phyloP scores from a whole-genome alignment of 92 coral and sea anemone species.

The Plumapathes pennacea region DNA sequence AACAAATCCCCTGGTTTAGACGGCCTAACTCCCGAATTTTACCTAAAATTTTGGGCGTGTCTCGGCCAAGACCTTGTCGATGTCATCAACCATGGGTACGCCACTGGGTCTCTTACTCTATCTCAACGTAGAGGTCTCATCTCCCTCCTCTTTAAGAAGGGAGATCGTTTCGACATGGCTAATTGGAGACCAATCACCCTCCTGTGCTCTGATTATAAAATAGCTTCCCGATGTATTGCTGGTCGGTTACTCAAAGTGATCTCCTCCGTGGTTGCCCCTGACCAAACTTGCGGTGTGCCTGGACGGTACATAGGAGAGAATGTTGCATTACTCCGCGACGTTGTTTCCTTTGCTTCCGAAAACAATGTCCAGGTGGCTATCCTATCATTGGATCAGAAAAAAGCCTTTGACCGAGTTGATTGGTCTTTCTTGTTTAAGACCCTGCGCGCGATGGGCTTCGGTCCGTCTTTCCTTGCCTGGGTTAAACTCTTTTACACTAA shows the following conservation, averaged over 20 bases:
- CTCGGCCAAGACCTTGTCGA: neutral
- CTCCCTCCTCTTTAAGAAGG: neutral
- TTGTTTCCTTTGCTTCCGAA: neutral
- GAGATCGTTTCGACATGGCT: too few relatives aligned
- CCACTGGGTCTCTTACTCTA: neutral
- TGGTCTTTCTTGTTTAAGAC: conserved; percentile 28
- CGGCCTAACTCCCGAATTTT: conserved; percentile 21
- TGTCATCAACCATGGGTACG: neutral
- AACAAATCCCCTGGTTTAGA: conserved; percentile 35
- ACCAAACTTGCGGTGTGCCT: conserved; percentile 44
- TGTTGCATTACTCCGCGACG: conserved; percentile 13
- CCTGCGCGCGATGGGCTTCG: conserved; percentile 37
- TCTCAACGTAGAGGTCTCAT: neutral
- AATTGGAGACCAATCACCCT: too few relatives aligned
- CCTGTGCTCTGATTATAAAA: neutral
- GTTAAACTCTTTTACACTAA: conserved; percentile 22
- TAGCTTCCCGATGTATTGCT: neutral
- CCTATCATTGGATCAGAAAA: conserved; percentile 51
- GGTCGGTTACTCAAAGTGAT: conserved; percentile 13
- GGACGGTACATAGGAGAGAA: conserved; percentile 38
- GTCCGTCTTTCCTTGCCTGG: conserved; percentile 38
- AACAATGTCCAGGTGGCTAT: conserved; percentile 1
- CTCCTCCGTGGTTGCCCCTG: conserved; percentile 6
- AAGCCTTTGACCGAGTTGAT: conserved; percentile 54
- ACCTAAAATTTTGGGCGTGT: conserved; percentile 4